Evolutionary conservation across 1,140 invertebrate species (phyloP).

Genomic region (Samia ricini): DNA sequence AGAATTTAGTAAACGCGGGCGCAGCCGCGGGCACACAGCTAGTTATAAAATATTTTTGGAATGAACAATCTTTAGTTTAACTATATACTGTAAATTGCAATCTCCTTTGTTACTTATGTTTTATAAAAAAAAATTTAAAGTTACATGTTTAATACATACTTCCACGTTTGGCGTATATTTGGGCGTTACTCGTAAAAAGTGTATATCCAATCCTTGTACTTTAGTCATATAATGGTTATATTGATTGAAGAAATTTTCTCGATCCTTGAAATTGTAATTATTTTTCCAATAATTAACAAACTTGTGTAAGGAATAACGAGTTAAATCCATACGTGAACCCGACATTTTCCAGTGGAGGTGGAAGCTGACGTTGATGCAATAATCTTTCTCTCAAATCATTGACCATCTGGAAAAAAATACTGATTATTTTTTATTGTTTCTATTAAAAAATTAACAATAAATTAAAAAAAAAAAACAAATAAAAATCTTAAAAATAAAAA

Average conservation of each 20-base stretch:
- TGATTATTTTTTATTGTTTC: too few relatives aligned
- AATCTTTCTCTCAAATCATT: slow-evolving; percentile 82
- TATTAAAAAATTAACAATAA: too few relatives aligned
- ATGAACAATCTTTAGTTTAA: too few relatives aligned
- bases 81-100: too few relatives aligned
- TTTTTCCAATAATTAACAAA: slow-evolving; percentile 86
- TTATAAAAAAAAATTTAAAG: too few relatives aligned
- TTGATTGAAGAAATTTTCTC: slow-evolving; percentile 84
- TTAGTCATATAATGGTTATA: slow-evolving; percentile 86
- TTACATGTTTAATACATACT: slow-evolving; percentile 43
- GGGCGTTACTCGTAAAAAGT: slow-evolving; percentile 67
- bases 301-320: slow-evolving; percentile 79
- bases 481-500: too few relatives aligned
- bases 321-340: slow-evolving; percentile 78
- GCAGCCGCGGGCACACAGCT: too few relatives aligned
- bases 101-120: too few relatives aligned
- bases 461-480: too few relatives aligned
- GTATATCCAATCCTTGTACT: slow-evolving; percentile 80
- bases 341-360: slow-evolving; percentile 81
- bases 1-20: too few relatives aligned
- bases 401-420: slow-evolving; percentile 77
- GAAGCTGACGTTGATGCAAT: slow-evolving; percentile 76
- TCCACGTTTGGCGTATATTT: slow-evolving; percentile 30
- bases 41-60: too few relatives aligned
- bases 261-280: slow-evolving; percentile 84